These are phyloP conservation scores for Morone chrysops DNA, from an alignment of 2,113 vertebrate species.

Conservation along the genomic window DNA sequence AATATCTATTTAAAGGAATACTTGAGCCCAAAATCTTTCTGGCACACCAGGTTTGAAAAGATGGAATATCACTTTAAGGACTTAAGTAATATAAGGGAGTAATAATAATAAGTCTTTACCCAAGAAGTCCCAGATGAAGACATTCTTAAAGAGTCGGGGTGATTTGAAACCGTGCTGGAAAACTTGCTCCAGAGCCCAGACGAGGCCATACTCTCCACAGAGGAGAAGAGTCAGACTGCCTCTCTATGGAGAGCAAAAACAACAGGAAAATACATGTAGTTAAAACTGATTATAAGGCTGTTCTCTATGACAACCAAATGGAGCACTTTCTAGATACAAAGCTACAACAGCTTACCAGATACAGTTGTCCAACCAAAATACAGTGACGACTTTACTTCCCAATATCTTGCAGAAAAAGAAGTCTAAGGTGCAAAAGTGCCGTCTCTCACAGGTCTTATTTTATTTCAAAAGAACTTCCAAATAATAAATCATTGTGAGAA, in stretches of 20 bases:
- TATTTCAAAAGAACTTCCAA: not conserved
- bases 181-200: conserved; percentile 96
- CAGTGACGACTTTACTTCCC: not conserved
- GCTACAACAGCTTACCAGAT: not conserved
- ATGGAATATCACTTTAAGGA: not conserved
- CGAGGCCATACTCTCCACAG: conserved; percentile 96
- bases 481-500: not conserved
- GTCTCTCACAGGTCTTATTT: not conserved
- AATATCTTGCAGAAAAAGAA: not conserved
- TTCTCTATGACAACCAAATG: not conserved
- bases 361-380: not conserved
- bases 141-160: conserved; percentile 97
- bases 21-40: not conserved
- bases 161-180: conserved; percentile 98
- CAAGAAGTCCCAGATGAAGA: conserved; percentile 99
- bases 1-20: not conserved
- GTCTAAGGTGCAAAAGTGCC: not conserved
- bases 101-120: conserved; percentile 79
- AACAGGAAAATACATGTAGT: conserved; percentile 4
- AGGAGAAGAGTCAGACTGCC: conserved; percentile 95
- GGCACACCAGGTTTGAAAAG: not conserved
- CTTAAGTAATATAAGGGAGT: not conserved
- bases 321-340: not conserved
- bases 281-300: not conserved
- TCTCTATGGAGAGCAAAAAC: conserved; percentile 76